Evolutionary conservation across 2,797 vertebrate genomes (phyloP), one percentile per base, ranked within the genome.

Genomic region (Muraenolepis orangiensis): DNA sequence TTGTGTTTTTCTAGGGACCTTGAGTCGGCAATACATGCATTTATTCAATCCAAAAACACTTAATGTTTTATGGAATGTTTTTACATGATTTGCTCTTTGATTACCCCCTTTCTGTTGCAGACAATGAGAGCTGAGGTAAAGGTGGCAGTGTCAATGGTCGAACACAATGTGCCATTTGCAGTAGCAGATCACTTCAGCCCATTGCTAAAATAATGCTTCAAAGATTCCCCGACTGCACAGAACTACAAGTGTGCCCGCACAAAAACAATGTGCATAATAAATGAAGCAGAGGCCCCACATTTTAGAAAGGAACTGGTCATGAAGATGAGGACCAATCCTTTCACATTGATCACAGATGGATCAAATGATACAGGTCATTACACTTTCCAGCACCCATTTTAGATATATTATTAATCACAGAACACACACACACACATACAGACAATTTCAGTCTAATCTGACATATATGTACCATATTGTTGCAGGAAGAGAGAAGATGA

Each of bases 301-400:
- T 78, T 57, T 31, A 73, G 10, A 7, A 42, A 76, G 0, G 26
- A 81, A 16, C 23, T 76, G 68, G 71, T 81, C 38, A 23, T 73
- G 68, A 36, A 71, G 28, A 78, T 76, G 71, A 78, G n/a, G 36
- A 20, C 73, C 57, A 51, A 30, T 30, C 79, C 73, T 12, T 78
- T 42, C n/a, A 75, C 76, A 42, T 28, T 75, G 10, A 23, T 78
- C 57, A 78, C 76, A 14, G 73, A 78, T 81, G 76, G 76, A 14
- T 81, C 76, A 18, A 70, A 77, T 64, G 75, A 77, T 7, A 77
- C 28, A 61, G 69, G 78, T 76, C n/a, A 71, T 74, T 66, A 38
- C 10, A 6, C 11, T 34, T 38, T 4, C 6, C 36, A 38, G 36
- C 36, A n/a, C n/a, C n/a, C 11, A 38, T 38, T 38, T 4, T 38